Evolutionary conservation across 2,113 vertebrate species (phyloP), one percentile per base, ranked within the genome.

Genomic region (Mirounga angustirostris): DNA sequence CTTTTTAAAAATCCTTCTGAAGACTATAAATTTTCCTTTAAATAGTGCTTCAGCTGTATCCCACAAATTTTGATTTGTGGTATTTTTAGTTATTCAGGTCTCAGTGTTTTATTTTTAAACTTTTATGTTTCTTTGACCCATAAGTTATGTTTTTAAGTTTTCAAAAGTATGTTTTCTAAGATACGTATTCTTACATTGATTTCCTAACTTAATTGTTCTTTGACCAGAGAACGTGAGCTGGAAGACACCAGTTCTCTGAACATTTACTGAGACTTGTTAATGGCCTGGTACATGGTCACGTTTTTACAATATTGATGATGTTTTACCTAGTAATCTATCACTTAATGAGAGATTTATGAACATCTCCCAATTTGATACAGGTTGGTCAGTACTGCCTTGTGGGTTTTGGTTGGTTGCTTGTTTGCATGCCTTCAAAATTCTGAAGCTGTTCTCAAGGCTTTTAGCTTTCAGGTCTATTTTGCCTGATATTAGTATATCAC

Each of bases 121-220:
- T 93, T 97, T 91, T 14, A 50, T 92, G 15, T 79, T 83, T 91
- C 6, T 80, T 91, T 95, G 73, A 95, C 56, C 22, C n/a, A 26
- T 56, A 83, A 85, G 8, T 80, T 95, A 58, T 94, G 65, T 71
- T 73, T 94, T 95, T 33, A 82, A 65, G 81, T 98, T 81, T 82
- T 40, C 22, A 78, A 71, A 74, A 78, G 9, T 76, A 5, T 52
- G 6, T 28, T 58, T 81, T 74, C 92, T 30, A 73, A 73, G 61
- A 50, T 69, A 33, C 33, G 3, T 56, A 46, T 59, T 90, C 90
- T 95, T 69, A 46, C 46, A 40, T 86, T 96, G 73, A 5, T 54
- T 36, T 80, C 73, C 40, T 84, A 91, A 91, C 59, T 78, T 78
- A 92, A 83, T 50, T 83, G n/a, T 12, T 24, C 52, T 43, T 56